Conservation (phyloP, 2,797 vertebrate genomes). For the Manis javanica region DNA sequence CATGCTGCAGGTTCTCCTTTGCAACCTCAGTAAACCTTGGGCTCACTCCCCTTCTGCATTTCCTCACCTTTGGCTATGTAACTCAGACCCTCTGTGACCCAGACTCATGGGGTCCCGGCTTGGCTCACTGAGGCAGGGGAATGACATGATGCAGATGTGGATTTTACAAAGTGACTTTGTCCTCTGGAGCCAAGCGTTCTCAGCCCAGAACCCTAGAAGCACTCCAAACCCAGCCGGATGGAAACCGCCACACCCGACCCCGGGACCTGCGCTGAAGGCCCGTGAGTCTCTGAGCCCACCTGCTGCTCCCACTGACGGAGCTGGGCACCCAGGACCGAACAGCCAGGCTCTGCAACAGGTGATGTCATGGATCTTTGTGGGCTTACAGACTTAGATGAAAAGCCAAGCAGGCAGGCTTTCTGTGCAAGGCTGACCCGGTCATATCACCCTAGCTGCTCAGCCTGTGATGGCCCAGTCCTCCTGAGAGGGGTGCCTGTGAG, state of each 20-base stretch:
- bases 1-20: not conserved
- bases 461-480: not conserved
- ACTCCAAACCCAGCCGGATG: not conserved
- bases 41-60: not conserved
- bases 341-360: not conserved
- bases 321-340: not conserved
- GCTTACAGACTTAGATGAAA: not conserved
- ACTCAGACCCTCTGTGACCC: not conserved
- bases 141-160: not conserved
- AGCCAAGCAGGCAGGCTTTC: not conserved
- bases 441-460: not conserved
- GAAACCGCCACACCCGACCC: not conserved
- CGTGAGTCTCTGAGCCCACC: not conserved
- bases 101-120: not conserved
- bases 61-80: not conserved
- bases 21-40: not conserved
- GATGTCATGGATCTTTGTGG: not conserved
- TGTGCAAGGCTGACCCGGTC: not conserved
- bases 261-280: not conserved
- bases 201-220: not conserved
- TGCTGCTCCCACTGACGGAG: not conserved
- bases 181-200: not conserved
- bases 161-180: slow-evolving; percentile 3
- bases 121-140: not conserved
- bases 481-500: not conserved